phyloP scores from a whole-genome alignment of 2,113 vertebrate genomes.

The Bolborhynchus lineola region DNA sequence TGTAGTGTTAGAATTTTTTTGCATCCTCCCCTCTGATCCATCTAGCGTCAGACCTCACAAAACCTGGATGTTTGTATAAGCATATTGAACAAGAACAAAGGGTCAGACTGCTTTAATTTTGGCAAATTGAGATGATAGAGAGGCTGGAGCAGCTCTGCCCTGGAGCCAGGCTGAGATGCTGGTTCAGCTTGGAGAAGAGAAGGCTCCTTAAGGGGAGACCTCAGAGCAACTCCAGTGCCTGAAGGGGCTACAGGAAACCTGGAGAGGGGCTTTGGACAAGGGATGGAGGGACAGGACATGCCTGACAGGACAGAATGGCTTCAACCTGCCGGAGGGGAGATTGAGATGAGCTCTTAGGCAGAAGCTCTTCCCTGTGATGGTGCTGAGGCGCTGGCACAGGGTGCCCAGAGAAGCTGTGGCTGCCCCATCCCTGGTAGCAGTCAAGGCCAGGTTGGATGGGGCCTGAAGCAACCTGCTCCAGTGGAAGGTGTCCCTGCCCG shows the following conservation, averaged over 20 bases:
- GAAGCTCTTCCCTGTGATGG: rapidly evolving
- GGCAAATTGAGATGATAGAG: not conserved
- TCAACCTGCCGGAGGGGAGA: not conserved
- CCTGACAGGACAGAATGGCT: rapidly evolving
- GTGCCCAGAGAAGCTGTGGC: rapidly evolving
- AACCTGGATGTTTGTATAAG: not conserved
- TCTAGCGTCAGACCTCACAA: not conserved
- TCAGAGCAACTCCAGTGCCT: rapidly evolving
- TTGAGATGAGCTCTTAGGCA: not conserved
- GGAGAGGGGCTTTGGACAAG: no score
- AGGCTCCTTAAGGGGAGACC: rapidly evolving
- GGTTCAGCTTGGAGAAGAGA: not conserved
- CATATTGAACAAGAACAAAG: not conserved
- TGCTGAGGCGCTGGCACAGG: rapidly evolving
- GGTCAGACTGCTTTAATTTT: not conserved
- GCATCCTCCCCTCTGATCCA: not conserved
- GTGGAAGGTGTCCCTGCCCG: rapidly evolving
- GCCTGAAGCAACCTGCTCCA: rapidly evolving
- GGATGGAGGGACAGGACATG: no score
- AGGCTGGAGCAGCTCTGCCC: rapidly evolving
- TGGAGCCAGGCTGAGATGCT: not conserved
- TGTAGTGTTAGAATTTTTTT: not conserved
- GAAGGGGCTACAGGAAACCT: rapidly evolving
- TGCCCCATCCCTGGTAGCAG: not conserved
- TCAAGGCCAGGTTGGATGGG: rapidly evolving